Evolutionary conservation across 2,797 vertebrate species (phyloP).

Genomic region (Ciconia nigra): DNA sequence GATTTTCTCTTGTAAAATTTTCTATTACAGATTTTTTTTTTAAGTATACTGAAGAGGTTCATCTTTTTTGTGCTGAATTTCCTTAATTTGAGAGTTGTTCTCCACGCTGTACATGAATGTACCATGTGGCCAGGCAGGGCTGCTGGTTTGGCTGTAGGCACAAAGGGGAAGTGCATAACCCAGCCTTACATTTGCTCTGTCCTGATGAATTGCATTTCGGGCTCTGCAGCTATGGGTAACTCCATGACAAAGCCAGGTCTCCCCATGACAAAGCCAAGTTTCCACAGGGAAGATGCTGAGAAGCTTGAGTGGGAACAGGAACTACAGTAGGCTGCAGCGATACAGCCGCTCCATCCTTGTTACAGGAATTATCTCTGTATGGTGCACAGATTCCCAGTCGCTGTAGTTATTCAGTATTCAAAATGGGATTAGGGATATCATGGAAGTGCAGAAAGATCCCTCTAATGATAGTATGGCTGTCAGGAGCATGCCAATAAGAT

Average conservation of each 20-base stretch:
- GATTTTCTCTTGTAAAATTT: not conserved
- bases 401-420: conserved; percentile 7
- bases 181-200: rapidly evolving
- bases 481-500: not conserved
- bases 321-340: not conserved
- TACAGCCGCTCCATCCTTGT: not conserved
- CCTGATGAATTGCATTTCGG: not conserved
- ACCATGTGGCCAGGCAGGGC: not conserved
- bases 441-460: conserved; percentile 11
- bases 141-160: not conserved
- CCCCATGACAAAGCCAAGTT: not conserved
- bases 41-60: not conserved
- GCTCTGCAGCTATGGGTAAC: not conserved
- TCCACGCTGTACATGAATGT: not conserved
- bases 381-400: not conserved
- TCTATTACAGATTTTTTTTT: not conserved
- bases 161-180: not conserved
- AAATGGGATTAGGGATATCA: conserved; percentile 14
- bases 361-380: not conserved
- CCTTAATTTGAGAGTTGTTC: not conserved
- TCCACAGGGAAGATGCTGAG: not conserved
- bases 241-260: not conserved
- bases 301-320: not conserved
- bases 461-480: not conserved
- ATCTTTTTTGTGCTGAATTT: not conserved